A percentile compares a stretch with the other conserved stretches of the same genome.
Conservation (phyloP, 1,140 invertebrate genomes). For the Ceratoteleas bidentatus region DNA sequence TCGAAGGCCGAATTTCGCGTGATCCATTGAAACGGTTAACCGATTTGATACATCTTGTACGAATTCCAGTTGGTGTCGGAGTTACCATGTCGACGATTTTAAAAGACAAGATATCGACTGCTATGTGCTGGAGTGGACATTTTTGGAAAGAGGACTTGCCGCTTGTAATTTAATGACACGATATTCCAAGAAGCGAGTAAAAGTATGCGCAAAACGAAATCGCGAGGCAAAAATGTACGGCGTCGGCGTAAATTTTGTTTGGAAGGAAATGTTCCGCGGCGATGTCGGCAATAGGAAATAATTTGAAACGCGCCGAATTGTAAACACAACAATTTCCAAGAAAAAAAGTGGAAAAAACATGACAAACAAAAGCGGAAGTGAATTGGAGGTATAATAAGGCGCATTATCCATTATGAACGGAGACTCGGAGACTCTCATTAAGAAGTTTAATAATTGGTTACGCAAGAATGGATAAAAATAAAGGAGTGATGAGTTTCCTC, state of each 20-base stretch:
- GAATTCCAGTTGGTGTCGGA: no score
- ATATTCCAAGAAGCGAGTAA: constrained; percentile 17
- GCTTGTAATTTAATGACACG: constrained; percentile 18
- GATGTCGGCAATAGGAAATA: constrained; percentile 19
- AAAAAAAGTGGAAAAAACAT: constrained; percentile 6
- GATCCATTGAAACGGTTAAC: no score
- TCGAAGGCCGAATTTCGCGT: no score
- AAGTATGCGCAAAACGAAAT: background rate
- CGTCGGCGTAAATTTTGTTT: constrained; percentile 23
- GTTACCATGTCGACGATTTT: background rate
- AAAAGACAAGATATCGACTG: background rate
- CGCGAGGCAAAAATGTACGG: constrained; percentile 6
- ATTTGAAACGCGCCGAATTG: background rate
- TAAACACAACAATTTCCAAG: constrained; percentile 17
- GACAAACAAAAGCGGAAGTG: constrained; percentile 30
- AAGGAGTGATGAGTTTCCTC: constrained; percentile 14
- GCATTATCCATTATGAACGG: constrained; percentile 21
- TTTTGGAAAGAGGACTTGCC: background rate
- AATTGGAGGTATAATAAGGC: constrained; percentile 28
- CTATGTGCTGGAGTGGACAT: constrained; percentile 5
- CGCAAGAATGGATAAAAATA: constrained; percentile 24
- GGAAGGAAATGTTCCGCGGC: constrained; percentile 13
- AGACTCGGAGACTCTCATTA: constrained; percentile 24
- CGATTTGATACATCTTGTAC: no score
- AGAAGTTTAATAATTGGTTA: constrained; percentile 34